Evolutionary conservation across 2,888 invertebrate genomes (phyloP).

Genomic region (Limnephilus rhombicus): DNA sequence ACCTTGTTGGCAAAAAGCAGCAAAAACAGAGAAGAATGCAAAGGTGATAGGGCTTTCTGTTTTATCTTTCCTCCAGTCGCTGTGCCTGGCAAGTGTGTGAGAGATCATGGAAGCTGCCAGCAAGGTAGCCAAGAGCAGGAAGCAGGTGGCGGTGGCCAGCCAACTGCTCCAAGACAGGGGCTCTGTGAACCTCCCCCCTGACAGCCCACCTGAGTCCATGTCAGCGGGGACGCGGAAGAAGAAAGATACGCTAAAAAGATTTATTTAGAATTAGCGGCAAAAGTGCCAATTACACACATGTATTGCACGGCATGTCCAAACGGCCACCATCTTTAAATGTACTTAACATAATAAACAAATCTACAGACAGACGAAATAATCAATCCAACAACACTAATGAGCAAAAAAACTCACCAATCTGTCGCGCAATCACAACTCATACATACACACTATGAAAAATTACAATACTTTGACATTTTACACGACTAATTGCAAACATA

Average conservation of each 20-base stretch:
- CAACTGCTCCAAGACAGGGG: conserved; percentile 47
- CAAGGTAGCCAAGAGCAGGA: background rate
- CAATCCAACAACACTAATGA: too few relatives aligned
- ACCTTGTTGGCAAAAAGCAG: conserved; percentile 62
- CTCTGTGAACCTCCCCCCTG: conserved; percentile 43
- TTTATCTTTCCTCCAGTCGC: background rate
- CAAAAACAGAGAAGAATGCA: conserved; percentile 46
- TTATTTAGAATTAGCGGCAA: background rate
- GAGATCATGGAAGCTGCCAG: conserved; percentile 28
- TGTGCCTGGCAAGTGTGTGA: background rate
- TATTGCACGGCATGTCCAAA: too few relatives aligned
- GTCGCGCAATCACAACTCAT: too few relatives aligned
- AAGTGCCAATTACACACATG: too few relatives aligned
- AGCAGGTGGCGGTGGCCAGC: conserved; percentile 22
- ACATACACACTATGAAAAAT: too few relatives aligned
- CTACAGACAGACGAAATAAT: too few relatives aligned
- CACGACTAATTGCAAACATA: too few relatives aligned
- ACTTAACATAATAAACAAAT: too few relatives aligned
- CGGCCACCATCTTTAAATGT: too few relatives aligned
- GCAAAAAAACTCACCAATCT: too few relatives aligned
- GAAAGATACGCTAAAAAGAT: conserved; percentile 44
- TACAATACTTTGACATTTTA: too few relatives aligned
- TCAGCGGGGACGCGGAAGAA: conserved; percentile 50
- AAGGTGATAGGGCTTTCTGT: background rate
- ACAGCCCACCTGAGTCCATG: conserved; percentile 23